Conservation (phyloP, 1,140 invertebrate genomes). For the Samia ricini region DNA sequence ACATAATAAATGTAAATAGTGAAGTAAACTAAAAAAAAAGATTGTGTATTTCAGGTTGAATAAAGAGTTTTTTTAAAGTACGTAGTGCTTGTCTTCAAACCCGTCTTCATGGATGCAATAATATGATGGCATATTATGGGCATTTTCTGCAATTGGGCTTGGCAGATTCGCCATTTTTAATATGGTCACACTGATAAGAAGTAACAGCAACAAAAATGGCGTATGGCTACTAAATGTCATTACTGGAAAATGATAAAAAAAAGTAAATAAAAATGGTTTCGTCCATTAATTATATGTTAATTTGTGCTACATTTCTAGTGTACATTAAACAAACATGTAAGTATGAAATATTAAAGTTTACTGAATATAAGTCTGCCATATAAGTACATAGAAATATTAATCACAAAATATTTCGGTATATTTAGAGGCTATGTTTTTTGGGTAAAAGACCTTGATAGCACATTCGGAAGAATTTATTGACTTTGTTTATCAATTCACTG, state of each 20-base stretch:
- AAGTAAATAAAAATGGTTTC: constrained; percentile 69
- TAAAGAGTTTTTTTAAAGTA: too few relatives aligned
- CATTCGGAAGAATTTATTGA: constrained; percentile 28
- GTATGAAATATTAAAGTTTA: constrained; percentile 24
- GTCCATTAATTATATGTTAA: constrained; percentile 40
- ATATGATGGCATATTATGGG: too few relatives aligned
- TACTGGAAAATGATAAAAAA: constrained; percentile 56
- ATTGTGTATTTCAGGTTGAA: too few relatives aligned
- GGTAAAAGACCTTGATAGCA: constrained; percentile 38
- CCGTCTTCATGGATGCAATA: too few relatives aligned
- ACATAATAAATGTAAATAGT: too few relatives aligned
- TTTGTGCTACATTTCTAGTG: constrained; percentile 40
- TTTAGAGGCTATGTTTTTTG: constrained; percentile 19
- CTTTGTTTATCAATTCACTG: constrained; percentile 21
- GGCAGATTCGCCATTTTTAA: too few relatives aligned
- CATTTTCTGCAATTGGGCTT: too few relatives aligned
- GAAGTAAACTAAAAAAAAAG: too few relatives aligned
- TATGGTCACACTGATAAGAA: too few relatives aligned
- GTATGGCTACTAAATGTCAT: constrained; percentile 55
- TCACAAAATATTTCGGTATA: constrained; percentile 9
- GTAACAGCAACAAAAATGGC: constrained; percentile 58
- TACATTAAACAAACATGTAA: constrained; percentile 49
- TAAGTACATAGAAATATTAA: background rate
- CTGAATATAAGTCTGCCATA: background rate
- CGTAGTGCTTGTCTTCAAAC: too few relatives aligned